Conservation (phyloP, 2,113 vertebrate species). For the Pao palembangensis region DNA sequence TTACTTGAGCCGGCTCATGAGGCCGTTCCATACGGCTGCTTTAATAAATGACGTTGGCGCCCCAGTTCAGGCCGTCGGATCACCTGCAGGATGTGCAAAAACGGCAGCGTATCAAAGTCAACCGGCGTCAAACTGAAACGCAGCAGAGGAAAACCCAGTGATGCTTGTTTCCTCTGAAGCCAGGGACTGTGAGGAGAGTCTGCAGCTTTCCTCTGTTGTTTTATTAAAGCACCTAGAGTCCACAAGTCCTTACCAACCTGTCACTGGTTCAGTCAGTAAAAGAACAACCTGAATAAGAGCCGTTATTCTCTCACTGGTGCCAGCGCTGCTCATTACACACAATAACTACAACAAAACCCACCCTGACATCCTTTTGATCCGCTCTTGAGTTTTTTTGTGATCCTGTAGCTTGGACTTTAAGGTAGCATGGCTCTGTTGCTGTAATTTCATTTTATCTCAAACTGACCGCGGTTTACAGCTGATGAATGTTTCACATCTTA, state of each 20-base stretch:
- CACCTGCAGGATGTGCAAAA: slow-evolving; percentile 19
- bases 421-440: slow-evolving; percentile 97
- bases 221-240: slow-evolving; percentile 1
- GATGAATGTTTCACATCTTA: slow-evolving; percentile 92
- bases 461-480: slow-evolving; percentile 85
- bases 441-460: slow-evolving; percentile 76
- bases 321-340: slow-evolving; percentile 4
- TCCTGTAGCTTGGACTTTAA: slow-evolving; percentile 96
- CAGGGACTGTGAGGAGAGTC: no score
- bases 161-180: background rate
- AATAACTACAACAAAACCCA: slow-evolving; percentile 40
- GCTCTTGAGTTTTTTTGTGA: slow-evolving; percentile 74
- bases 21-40: slow-evolving; percentile 21
- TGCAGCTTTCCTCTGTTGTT: no score
- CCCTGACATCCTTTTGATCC: slow-evolving; percentile 14
- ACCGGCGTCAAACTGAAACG: no score
- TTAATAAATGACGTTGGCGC: slow-evolving; percentile 30
- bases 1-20: slow-evolving; percentile 30
- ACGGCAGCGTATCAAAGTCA: slow-evolving; percentile 18
- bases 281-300: no score
- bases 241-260: slow-evolving; percentile 1
- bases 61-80: slow-evolving; percentile 20
- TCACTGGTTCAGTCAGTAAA: background rate
- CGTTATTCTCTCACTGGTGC: background rate
- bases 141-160: no score